A percentile compares a stretch with the other conserved stretches of the same genome.
These are phyloP conservation scores for Arvicola amphibius DNA, from an alignment of 2,797 vertebrate species.

Conservation along the genomic window DNA sequence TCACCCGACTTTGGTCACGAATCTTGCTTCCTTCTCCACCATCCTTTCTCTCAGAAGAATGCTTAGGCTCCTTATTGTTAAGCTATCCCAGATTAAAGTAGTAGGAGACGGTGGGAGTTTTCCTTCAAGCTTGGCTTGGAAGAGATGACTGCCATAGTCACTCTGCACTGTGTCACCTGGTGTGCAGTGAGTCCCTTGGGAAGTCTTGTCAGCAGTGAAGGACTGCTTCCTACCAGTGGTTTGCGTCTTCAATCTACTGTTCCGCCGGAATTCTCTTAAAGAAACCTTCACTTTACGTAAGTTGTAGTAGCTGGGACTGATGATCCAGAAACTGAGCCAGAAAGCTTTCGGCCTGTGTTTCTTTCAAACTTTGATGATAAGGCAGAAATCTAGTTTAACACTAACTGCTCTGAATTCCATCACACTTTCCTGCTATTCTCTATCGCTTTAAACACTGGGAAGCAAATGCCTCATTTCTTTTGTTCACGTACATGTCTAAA, in stretches of 20 bases:
- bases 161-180: neutral
- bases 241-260: neutral
- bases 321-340: conserved; percentile 13
- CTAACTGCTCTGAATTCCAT: neutral
- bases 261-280: conserved; percentile 19
- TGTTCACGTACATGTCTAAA: conserved; percentile 35
- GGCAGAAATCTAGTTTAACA: conserved; percentile 48
- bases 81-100: conserved; percentile 31
- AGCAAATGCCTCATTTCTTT: conserved; percentile 53
- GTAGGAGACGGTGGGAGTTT: neutral
- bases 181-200: neutral
- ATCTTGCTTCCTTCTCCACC: neutral
- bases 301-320: neutral
- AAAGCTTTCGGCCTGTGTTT: neutral
- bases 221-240: neutral
- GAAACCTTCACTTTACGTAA: neutral
- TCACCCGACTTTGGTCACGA: neutral
- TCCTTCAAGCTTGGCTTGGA: neutral
- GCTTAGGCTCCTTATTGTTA: neutral
- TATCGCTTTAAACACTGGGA: conserved; percentile 33
- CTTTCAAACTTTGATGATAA: conserved; percentile 39
- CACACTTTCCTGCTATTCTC: neutral
- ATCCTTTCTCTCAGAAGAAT: neutral
- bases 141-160: neutral
- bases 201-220: neutral